A percentile compares a stretch with the other conserved stretches of the same genome.
phyloP scores from a whole-genome alignment of 1,140 invertebrate genomes.

The Eupeodes corollae region DNA sequence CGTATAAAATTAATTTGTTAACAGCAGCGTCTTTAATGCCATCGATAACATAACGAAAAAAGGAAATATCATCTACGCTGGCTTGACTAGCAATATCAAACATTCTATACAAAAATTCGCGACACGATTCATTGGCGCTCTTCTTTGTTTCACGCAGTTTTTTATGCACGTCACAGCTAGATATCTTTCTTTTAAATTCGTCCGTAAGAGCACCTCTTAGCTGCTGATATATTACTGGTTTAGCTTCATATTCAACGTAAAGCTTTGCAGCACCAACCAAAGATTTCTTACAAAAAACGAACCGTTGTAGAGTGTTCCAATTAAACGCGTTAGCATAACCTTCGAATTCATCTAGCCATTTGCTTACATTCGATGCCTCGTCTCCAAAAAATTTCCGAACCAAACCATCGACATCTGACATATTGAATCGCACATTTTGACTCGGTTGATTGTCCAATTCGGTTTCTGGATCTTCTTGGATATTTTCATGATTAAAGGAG shows the following conservation, averaged over 20 bases:
- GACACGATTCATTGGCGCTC: conserved; percentile 11
- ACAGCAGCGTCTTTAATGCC: conserved; percentile 25
- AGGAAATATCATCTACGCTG: conserved; percentile 17
- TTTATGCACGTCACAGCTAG: conserved; percentile 12
- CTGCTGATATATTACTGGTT: conserved; percentile 5
- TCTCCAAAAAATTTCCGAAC: conserved; percentile 16
- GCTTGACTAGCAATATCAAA: conserved; percentile 20
- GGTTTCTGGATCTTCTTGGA: not conserved
- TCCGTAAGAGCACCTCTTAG: conserved; percentile 11
- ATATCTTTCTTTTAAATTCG: conserved; percentile 15
- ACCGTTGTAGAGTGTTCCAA: conserved; percentile 12
- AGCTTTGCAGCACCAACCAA: conserved; percentile 12
- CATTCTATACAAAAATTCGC: conserved; percentile 17
- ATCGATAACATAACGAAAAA: conserved; percentile 33
- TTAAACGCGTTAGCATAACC: conserved; percentile 13
- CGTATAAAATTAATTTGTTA: conserved; percentile 29
- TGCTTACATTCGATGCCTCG: conserved; percentile 4
- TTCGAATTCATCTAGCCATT: conserved; percentile 17
- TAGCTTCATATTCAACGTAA: conserved; percentile 10
- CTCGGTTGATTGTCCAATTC: not conserved
- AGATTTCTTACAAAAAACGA: conserved; percentile 12
- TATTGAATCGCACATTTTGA: not conserved
- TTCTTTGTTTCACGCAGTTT: conserved; percentile 13
- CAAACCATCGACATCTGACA: conserved; percentile 12
- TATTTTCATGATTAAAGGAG: not conserved